Percentiles rank a stretch among this genome's conserved stretches.
Evolutionary conservation across 2,888 invertebrate species (phyloP).

Genomic region (Lithophane leautieri): DNA sequence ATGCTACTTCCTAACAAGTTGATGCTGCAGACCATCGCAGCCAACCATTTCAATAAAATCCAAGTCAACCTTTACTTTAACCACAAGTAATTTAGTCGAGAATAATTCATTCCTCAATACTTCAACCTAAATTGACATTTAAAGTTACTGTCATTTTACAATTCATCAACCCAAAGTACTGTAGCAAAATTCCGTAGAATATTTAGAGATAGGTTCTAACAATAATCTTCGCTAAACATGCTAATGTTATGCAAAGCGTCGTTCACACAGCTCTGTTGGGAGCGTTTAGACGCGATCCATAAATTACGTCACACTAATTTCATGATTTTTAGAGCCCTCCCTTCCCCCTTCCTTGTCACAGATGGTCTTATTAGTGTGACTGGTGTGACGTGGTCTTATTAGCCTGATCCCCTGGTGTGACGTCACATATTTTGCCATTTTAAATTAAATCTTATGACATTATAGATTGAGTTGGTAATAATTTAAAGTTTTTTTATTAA

Average conservation of each 20-base stretch:
- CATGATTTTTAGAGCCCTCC: neutral
- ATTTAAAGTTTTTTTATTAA: neutral
- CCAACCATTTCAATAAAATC: too few relatives aligned
- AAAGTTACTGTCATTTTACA: constrained; percentile 11
- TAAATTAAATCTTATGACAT: neutral
- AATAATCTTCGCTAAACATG: constrained; percentile 60
- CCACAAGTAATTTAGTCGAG: neutral
- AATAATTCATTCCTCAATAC: constrained; percentile 14
- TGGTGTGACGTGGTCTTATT: too few relatives aligned
- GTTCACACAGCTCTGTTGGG: constrained; percentile 48
- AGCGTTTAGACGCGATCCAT: constrained; percentile 26
- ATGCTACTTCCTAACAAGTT: too few relatives aligned
- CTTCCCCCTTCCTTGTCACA: neutral
- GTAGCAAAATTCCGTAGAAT: constrained; percentile 25
- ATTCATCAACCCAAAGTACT: constrained; percentile 44
- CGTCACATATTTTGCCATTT: neutral
- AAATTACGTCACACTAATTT: neutral
- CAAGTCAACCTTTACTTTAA: too few relatives aligned
- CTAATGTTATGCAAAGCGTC: constrained; percentile 60
- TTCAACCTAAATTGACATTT: constrained; percentile 27
- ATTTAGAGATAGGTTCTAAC: constrained; percentile 40
- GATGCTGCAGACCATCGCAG: too few relatives aligned
- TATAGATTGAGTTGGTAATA: neutral
- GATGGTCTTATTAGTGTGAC: neutral
- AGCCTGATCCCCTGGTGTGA: neutral